These are phyloP conservation scores for Eulemur albifrons DNA, from an alignment of 2,797 vertebrate genomes.

Conservation along the genomic window DNA sequence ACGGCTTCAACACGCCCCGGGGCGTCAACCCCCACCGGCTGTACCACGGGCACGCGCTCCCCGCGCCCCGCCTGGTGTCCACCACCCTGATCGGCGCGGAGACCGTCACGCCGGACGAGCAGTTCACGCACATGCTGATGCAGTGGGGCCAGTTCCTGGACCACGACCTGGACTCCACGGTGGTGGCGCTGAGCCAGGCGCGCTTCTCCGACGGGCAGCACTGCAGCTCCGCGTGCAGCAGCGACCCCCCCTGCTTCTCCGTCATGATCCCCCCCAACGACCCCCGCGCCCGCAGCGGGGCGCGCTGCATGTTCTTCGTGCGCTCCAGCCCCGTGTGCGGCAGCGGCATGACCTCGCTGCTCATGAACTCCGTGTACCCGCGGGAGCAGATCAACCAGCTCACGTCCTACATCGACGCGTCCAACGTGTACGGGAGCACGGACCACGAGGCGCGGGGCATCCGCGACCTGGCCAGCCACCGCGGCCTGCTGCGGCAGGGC, in stretches of 20 bases:
- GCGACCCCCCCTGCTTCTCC: slow-evolving; percentile 96
- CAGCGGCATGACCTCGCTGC: slow-evolving; percentile 97
- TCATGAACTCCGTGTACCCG: slow-evolving; percentile 98
- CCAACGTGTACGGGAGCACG: slow-evolving; percentile 96
- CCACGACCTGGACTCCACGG: slow-evolving; percentile 96
- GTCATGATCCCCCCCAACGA: slow-evolving; percentile 95
- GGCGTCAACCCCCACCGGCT: slow-evolving; percentile 87
- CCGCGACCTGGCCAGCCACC: slow-evolving; percentile 95
- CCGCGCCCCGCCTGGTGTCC: slow-evolving; percentile 94
- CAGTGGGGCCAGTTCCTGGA: slow-evolving; percentile 99
- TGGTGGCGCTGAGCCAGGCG: slow-evolving; percentile 95
- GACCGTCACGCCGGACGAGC: slow-evolving; percentile 92
- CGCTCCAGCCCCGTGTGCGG: slow-evolving; percentile 98
- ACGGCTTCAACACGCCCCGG: slow-evolving; percentile 96
- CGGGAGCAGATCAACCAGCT: slow-evolving; percentile 99
- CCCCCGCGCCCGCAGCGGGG: slow-evolving; percentile 89
- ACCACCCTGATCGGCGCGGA: slow-evolving; percentile 94
- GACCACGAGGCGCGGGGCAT: slow-evolving; percentile 92
- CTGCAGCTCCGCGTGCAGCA: slow-evolving; percentile 93
- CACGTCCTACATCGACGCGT: slow-evolving; percentile 96
- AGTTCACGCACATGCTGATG: slow-evolving; percentile 98
- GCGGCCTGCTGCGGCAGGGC: slow-evolving; percentile 95
- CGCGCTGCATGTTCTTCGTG: slow-evolving; percentile 98
- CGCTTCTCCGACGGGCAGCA: slow-evolving; percentile 97
- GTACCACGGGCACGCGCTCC: slow-evolving; percentile 90